These are phyloP conservation scores for Idris sp. DNA, from an alignment of 1,140 invertebrate species.

Conservation along the genomic window DNA sequence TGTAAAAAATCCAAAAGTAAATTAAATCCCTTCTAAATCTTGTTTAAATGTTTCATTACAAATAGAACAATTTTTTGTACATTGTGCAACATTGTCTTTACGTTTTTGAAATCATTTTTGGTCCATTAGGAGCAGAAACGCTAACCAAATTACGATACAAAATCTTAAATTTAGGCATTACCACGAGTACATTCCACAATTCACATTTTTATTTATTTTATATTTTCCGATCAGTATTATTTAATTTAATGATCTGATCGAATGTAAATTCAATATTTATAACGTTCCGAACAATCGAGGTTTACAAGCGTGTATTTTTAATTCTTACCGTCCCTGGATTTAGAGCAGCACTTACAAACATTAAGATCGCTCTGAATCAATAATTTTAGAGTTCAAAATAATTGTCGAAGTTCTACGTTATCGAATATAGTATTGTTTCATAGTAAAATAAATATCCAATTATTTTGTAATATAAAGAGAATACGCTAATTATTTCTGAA, in stretches of 20 bases:
- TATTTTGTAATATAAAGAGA: no score
- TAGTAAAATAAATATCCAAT: no score
- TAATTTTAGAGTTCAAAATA: constrained; percentile 45
- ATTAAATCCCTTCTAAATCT: no score
- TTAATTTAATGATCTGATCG: constrained; percentile 56
- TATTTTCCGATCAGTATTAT: constrained; percentile 60
- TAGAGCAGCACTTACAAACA: constrained; percentile 6
- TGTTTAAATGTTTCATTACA: no score
- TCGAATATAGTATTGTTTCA: no score
- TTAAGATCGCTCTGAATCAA: constrained; percentile 12
- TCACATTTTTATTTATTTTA: constrained; percentile 26
- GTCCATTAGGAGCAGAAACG: constrained; percentile 34
- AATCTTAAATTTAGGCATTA: constrained; percentile 38
- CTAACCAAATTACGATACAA: constrained; percentile 9
- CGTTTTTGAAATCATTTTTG: background rate
- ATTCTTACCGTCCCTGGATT: constrained; percentile 35
- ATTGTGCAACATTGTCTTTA: no score
- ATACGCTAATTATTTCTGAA: no score
- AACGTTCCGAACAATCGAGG: constrained; percentile 32
- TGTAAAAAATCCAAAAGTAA: no score
- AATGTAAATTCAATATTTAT: constrained; percentile 47
- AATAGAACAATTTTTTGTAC: no score
- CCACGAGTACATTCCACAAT: constrained; percentile 52
- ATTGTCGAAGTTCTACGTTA: constrained; percentile 5
- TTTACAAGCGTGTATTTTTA: constrained; percentile 25